Percentiles rank a stretch among this genome's conserved stretches.
Evolutionary conservation across 2,888 invertebrate genomes (phyloP).

Genomic region (Actias luna): DNA sequence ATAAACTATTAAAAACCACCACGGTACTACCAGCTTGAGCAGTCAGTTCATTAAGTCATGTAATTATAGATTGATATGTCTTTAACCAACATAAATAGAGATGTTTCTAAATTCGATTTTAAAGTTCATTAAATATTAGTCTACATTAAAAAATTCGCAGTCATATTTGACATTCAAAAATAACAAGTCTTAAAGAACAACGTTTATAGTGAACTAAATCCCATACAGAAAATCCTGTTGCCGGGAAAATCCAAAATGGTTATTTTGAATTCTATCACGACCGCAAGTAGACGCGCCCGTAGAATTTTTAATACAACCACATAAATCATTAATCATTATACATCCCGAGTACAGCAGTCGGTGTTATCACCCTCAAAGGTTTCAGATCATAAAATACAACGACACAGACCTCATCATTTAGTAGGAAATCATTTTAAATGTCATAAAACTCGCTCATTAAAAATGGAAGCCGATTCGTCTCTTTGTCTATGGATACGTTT

Average conservation of each 20-base stretch:
- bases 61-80: no score
- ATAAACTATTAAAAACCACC: no score
- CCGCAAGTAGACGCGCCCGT: not conserved
- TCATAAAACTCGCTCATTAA: not conserved
- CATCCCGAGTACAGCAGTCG: not conserved
- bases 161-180: no score
- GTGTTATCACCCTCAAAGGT: not conserved
- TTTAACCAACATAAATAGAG: no score
- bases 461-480: not conserved
- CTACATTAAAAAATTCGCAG: no score
- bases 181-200: no score
- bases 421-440: not conserved
- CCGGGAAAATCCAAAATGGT: not conserved
- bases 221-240: not conserved
- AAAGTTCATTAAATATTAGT: no score
- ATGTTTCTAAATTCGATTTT: no score
- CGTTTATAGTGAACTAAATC: no score
- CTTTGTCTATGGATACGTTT: no score
- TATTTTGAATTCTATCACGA: conserved; percentile 6
- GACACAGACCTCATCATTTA: not conserved
- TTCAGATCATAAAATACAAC: not conserved
- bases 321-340: conserved; percentile 1
- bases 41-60: no score
- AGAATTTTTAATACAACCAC: not conserved
- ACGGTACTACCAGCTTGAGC: no score